Percentiles rank a stretch among this genome's conserved stretches.
Conservation (phyloP, 1,140 invertebrate species). For the Zophobas morio region DNA sequence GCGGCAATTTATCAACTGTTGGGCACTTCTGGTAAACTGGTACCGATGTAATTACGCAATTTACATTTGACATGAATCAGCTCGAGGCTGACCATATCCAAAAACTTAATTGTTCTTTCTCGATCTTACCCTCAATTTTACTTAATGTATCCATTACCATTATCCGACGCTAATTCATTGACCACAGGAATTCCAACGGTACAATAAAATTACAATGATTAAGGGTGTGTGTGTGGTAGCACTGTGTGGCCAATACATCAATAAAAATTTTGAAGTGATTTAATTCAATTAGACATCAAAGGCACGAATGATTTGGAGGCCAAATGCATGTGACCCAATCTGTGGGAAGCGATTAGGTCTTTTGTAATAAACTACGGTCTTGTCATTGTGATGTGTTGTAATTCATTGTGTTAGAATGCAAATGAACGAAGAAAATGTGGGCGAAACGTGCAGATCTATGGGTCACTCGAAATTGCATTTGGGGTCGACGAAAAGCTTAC, state of each 20-base stretch:
- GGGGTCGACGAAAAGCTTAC: constrained; percentile 12
- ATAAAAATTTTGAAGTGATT: constrained; percentile 3
- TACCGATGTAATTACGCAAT: constrained; percentile 35
- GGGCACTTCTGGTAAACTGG: constrained; percentile 30
- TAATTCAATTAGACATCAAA: neutral
- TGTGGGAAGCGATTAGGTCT: constrained; percentile 32
- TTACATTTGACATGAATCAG: constrained; percentile 19
- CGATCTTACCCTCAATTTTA: neutral
- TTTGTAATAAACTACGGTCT: constrained; percentile 35
- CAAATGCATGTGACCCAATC: neutral
- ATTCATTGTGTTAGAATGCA: constrained; percentile 40
- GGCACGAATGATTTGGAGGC: neutral
- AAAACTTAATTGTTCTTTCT: neutral
- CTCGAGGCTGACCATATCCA: constrained; percentile 11
- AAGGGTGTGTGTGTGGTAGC: neutral
- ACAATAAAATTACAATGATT: neutral
- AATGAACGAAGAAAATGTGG: constrained; percentile 35
- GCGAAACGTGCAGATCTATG: constrained; percentile 22
- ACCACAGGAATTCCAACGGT: constrained; percentile 32
- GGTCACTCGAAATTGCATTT: constrained; percentile 22
- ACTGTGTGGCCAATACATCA: neutral
- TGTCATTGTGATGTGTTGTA: constrained; percentile 37
- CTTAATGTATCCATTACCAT: neutral
- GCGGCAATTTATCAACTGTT: constrained; percentile 28
- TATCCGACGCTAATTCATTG: neutral